These are phyloP conservation scores for Vultur gryphus DNA, from an alignment of 2,797 vertebrate species.

Conservation along the genomic window DNA sequence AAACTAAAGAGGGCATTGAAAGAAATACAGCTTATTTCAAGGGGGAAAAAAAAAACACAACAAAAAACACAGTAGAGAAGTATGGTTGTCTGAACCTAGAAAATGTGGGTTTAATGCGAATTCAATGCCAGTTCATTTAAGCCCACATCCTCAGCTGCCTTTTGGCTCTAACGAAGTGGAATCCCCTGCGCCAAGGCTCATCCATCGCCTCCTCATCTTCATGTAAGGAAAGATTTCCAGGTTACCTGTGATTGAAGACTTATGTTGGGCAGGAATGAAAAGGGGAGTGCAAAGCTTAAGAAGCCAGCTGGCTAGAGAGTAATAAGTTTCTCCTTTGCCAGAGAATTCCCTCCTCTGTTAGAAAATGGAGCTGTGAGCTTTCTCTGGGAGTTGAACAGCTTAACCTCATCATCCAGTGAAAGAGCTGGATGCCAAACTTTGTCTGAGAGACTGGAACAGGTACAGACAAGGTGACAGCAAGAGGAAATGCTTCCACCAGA, in stretches of 20 bases:
- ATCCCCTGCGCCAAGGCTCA: background rate
- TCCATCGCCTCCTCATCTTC: background rate
- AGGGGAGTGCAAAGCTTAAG: background rate
- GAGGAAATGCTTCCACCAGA: background rate
- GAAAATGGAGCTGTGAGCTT: background rate
- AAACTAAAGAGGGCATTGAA: background rate
- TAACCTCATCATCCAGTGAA: background rate
- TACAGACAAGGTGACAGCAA: background rate
- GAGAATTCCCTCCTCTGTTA: background rate
- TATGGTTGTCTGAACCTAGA: background rate
- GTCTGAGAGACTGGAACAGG: background rate
- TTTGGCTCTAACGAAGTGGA: background rate
- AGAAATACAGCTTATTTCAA: background rate
- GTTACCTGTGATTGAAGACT: background rate
- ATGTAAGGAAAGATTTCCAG: background rate
- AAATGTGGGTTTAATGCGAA: background rate
- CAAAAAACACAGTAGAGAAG: background rate
- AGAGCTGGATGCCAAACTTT: background rate
- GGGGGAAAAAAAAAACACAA: fast-evolving
- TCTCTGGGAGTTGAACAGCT: background rate
- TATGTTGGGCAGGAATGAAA: background rate
- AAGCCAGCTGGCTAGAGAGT: background rate
- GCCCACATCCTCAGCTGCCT: background rate
- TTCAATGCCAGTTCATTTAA: background rate
- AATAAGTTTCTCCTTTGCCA: background rate